Conservation (phyloP, 2,797 vertebrate genomes). For the Falco concolor region DNA sequence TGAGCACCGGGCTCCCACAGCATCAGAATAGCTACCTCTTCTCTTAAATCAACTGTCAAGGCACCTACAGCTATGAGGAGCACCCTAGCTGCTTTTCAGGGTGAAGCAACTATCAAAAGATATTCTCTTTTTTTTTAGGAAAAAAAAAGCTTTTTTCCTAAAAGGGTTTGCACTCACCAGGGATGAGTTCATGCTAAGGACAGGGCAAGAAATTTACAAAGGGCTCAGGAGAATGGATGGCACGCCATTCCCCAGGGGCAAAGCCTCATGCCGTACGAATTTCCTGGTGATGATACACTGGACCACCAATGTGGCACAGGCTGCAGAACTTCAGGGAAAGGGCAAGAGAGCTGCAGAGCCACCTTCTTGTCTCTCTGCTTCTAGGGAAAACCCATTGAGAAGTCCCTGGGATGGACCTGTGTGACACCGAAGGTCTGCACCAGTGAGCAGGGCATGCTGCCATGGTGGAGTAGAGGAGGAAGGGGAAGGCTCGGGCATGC, state of each 20-base stretch:
- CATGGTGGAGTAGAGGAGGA: too few species aligned
- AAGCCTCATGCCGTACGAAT: rapidly evolving
- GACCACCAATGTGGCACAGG: background rate
- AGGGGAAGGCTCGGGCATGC: rapidly evolving
- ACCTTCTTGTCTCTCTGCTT: background rate
- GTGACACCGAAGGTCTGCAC: rapidly evolving
- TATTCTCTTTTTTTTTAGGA: too few species aligned
- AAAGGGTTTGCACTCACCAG: too few species aligned
- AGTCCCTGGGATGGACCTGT: background rate
- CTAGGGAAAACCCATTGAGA: background rate
- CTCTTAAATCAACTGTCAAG: background rate
- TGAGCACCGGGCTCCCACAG: background rate
- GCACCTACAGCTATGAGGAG: background rate
- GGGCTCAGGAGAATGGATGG: background rate
- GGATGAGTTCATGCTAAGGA: background rate
- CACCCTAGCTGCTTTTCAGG: background rate
- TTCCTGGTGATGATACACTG: background rate
- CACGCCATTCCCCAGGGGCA: rapidly evolving
- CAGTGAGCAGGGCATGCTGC: rapidly evolving
- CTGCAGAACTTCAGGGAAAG: background rate
- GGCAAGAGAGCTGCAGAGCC: background rate
- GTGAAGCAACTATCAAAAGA: background rate
- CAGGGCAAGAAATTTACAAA: background rate
- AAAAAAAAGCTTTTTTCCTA: too few species aligned
- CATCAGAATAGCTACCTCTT: background rate